Evolutionary conservation across 2,113 vertebrate species (phyloP).

Genomic region (Nerophis ophidion): DNA sequence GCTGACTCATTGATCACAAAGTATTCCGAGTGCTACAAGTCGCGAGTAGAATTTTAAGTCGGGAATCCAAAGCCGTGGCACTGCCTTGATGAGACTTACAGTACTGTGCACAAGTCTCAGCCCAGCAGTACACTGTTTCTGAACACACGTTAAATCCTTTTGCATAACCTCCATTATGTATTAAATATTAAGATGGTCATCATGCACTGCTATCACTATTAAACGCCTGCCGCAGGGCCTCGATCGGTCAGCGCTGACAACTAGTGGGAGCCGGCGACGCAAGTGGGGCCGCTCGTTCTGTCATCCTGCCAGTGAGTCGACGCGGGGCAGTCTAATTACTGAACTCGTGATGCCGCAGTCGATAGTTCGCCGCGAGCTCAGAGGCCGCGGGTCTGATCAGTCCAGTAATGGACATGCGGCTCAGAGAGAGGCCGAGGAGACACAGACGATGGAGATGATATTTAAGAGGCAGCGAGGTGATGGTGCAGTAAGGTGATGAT

Average conservation of each 20-base stretch:
- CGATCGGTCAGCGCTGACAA: constrained; percentile 16
- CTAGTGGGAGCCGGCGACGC: constrained; percentile 12
- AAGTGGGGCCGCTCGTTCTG: constrained; percentile 4
- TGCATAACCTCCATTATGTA: background rate
- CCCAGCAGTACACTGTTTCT: too few species aligned
- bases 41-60: too few species aligned
- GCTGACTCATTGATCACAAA: background rate
- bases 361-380: constrained; percentile 18
- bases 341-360: constrained; percentile 26
- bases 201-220: background rate
- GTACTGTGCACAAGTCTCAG: too few species aligned
- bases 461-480: too few species aligned
- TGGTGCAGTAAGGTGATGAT: background rate
- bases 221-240: background rate
- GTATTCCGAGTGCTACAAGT: too few species aligned
- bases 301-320: constrained; percentile 25
- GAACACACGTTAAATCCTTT: background rate
- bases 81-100: too few species aligned
- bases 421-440: background rate
- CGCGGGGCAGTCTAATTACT: constrained; percentile 43
- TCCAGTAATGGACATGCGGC: background rate
- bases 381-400: constrained; percentile 22
- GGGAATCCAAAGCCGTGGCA: too few species aligned
- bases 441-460: background rate
- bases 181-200: background rate